phyloP scores from a whole-genome alignment of 2,797 vertebrate species.

The Alfaro cultratus region DNA sequence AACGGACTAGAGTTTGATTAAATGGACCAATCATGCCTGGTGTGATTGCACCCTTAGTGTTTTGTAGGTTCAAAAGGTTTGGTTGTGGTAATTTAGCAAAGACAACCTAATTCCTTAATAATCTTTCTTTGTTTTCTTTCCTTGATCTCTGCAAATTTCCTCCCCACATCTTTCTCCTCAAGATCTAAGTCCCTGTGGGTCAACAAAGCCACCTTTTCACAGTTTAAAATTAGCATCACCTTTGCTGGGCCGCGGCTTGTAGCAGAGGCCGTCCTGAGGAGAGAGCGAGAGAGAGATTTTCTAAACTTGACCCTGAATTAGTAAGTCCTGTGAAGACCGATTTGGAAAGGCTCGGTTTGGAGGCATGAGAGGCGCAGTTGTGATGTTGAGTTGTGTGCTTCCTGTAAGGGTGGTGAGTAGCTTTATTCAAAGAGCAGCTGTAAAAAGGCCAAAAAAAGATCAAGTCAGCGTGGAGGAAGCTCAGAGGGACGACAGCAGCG shows the following conservation, averaged over 20 bases:
- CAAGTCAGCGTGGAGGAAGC: slow-evolving; percentile 70
- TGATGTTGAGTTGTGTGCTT: slow-evolving; percentile 72
- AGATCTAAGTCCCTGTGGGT: slow-evolving; percentile 32
- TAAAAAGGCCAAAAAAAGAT: slow-evolving; percentile 77
- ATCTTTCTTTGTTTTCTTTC: slow-evolving; percentile 20
- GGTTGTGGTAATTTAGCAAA: background rate
- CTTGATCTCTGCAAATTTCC: slow-evolving; percentile 22
- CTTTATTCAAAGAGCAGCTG: slow-evolving; percentile 80
- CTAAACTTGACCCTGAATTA: slow-evolving; percentile 65
- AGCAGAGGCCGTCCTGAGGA: slow-evolving; percentile 54
- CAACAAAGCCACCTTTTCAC: slow-evolving; percentile 83
- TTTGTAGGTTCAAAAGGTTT: background rate
- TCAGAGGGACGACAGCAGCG: slow-evolving; percentile 22
- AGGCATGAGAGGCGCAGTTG: slow-evolving; percentile 61
- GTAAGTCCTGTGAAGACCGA: slow-evolving; percentile 68
- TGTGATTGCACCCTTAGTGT: too few species aligned
- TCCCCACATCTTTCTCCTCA: slow-evolving; percentile 33
- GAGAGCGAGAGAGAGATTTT: slow-evolving; percentile 18
- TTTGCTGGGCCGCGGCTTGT: slow-evolving; percentile 52
- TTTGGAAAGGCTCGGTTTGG: slow-evolving; percentile 71
- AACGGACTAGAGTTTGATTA: too few species aligned
- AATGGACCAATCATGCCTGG: too few species aligned
- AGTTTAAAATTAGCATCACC: slow-evolving; percentile 83
- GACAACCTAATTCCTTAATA: slow-evolving; percentile 16
- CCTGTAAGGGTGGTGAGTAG: slow-evolving; percentile 79